phyloP scores from a whole-genome alignment of 1,140 invertebrate species.

The Aplysia californica region DNA sequence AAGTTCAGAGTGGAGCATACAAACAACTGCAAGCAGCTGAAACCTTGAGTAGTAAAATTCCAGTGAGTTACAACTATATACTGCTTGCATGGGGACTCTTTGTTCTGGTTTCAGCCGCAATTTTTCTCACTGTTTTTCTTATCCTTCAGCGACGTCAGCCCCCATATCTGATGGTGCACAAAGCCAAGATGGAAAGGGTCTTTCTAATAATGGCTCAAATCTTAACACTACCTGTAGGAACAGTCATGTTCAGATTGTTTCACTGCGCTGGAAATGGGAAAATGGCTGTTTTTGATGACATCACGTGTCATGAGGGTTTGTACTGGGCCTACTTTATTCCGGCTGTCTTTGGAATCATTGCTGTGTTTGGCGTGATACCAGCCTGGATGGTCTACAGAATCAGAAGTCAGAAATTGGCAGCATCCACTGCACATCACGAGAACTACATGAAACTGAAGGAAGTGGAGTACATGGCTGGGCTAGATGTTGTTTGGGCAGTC shows the following conservation, averaged over 20 bases:
- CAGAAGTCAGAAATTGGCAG: slow-evolving; percentile 48
- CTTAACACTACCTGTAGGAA: slow-evolving; percentile 55
- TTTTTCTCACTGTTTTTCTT: slow-evolving; percentile 41
- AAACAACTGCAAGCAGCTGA: slow-evolving; percentile 48
- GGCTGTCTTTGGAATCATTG: slow-evolving; percentile 38
- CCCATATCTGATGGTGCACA: slow-evolving; percentile 44
- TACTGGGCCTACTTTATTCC: slow-evolving; percentile 56
- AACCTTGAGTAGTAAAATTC: slow-evolving; percentile 45
- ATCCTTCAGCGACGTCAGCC: slow-evolving; percentile 38
- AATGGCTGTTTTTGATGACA: slow-evolving; percentile 53
- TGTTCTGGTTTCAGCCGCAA: slow-evolving; percentile 22
- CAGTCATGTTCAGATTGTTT: slow-evolving; percentile 50
- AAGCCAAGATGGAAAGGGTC: slow-evolving; percentile 45
- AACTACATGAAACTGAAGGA: slow-evolving; percentile 62
- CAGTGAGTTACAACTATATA: slow-evolving; percentile 43
- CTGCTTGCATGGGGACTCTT: slow-evolving; percentile 45
- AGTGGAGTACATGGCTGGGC: slow-evolving; percentile 60
- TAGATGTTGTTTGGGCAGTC: slow-evolving; percentile 56
- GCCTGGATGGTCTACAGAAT: slow-evolving; percentile 54
- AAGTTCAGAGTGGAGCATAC: slow-evolving; percentile 48
- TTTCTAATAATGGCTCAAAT: slow-evolving; percentile 50
- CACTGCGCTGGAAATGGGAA: slow-evolving; percentile 47
- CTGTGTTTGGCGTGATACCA: slow-evolving; percentile 52
- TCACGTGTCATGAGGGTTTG: slow-evolving; percentile 43
- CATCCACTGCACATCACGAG: slow-evolving; percentile 51